Evolutionary conservation across 2,113 vertebrate genomes (phyloP).

Genomic region (Stegostoma tigrinum): DNA sequence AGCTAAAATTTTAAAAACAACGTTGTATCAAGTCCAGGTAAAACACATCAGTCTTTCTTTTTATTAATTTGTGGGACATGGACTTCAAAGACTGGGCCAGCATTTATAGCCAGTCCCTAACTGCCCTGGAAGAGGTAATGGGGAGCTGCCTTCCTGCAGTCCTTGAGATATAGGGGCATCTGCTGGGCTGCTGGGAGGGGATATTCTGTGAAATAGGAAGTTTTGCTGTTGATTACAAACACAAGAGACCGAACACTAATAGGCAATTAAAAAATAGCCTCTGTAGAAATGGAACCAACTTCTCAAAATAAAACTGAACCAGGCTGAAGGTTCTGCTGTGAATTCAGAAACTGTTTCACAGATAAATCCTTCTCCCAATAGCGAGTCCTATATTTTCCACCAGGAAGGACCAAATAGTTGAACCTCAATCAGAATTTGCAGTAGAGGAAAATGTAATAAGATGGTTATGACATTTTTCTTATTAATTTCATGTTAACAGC

Average conservation of each 20-base stretch:
- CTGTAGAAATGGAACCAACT: neutral
- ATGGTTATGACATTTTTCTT: neutral
- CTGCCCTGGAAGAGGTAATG: too few species aligned
- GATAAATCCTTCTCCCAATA: neutral
- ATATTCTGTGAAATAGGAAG: neutral
- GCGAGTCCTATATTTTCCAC: neutral
- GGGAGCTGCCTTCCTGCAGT: too few species aligned
- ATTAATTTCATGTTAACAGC: neutral
- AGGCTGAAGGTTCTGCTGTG: neutral
- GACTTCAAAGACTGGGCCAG: too few species aligned
- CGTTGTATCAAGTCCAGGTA: neutral
- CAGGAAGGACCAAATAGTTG: neutral
- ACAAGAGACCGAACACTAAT: neutral
- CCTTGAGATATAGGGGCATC: too few species aligned
- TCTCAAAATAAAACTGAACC: neutral
- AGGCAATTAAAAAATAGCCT: neutral
- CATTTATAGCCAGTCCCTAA: too few species aligned
- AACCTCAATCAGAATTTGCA: neutral
- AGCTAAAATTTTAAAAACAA: conserved; percentile 55
- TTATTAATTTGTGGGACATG: too few species aligned
- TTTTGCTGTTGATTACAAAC: neutral
- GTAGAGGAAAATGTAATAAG: neutral
- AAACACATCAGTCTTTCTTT: neutral
- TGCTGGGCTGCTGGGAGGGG: too few species aligned
- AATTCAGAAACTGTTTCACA: neutral